Base-by-base conservation (phyloP, 2,888 invertebrate genomes). In the Podabrus alpinus region DNA sequence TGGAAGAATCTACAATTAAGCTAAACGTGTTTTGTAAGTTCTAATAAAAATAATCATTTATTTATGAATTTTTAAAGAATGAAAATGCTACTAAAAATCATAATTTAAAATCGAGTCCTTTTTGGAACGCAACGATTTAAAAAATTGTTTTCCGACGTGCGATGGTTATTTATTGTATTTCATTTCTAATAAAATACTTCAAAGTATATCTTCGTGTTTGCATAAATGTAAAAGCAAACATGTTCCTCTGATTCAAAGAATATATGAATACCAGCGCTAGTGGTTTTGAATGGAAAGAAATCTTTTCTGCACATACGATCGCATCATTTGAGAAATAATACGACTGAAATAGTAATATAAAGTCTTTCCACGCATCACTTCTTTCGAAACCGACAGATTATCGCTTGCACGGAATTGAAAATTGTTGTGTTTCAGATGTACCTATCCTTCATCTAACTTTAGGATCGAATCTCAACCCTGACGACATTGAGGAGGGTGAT, bases 21-120 rank as follows among this genome's bases (percentile, higher is more conserved):
- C 90, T 97, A 75, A 94, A 95, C 88, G 93, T 97, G 80, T 94
- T 94, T 88, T 97, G 97, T 97, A 89, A 95, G 96, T 92, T 86
- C 19, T 21, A 66, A 66, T 66, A 21, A 66, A 66, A 66, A 21
- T 66, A 64, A 19, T n/a, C 11, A 5, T n/a, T 13, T 9, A 45
- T 45, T 45, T 7, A 45, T 45, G 5, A 64, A 19, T 64, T 17
- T 61, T 2, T 9, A 2, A 17, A 19, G 2, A 19, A 62, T 9
- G n/a, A 19, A 19, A 19, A 62, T 10, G 5, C 0, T 2, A 21
- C 16, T 2, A 9, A 19, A 2, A 19, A 19, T 19, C 13, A 64
- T 64, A 2, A n/a, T 64, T 64, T 21, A 11, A 19, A 64, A 64
- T 19, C 13, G 7, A 16, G 5, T 15, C 2, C 16, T 10, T n/a